Evolutionary conservation across 2,888 invertebrate genomes (phyloP), one percentile per base, ranked within the genome.

Genomic region (Cotesia congregata): DNA sequence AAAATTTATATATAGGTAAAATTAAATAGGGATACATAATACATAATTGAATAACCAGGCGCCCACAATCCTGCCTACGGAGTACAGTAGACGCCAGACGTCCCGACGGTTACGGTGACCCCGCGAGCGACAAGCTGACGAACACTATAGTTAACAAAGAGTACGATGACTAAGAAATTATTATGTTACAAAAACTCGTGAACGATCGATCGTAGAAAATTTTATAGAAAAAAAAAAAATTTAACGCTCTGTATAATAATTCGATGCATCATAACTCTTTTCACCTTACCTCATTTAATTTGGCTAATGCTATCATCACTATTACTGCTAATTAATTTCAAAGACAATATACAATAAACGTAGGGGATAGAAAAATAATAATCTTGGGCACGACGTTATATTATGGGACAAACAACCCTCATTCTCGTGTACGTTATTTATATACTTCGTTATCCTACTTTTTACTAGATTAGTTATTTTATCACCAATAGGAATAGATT

Each of bases 51-150:
- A 61, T 61, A 40, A 72, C 64, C 15, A 7, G 72, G 72, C 72
- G 64, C 72, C 72, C 72, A 72, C 72, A 40, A 72, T 72, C 64
- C 62, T 41, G 72, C 38, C 61, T 59, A 61, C 38, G 38, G 50
- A 50, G 12, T 50, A 50, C 50, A 50, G 50, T 50, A 59, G 60
- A 61, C 70, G 70, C 59, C 30, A 50, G 50, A 64, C 64, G 72
- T 72, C 72, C 64, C 64, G 64, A 72, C 72, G 50, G 50, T 50
- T 50, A 50, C 50, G 72, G 40, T 64, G 72, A 72, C 62, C 41
- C 64, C 72, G 40, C 64, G 64, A 62, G 62, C 64, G 62, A 64
- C 64, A 20, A 64, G 39, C 64, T 9, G 72, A 61, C 62, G 15
- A 64, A n/a, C 17, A 64, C 15, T 62, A 15, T 17, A 15, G 62